Evolutionary conservation across 2,113 vertebrate species (phyloP).

Genomic region (Drymodes brunneopygia): DNA sequence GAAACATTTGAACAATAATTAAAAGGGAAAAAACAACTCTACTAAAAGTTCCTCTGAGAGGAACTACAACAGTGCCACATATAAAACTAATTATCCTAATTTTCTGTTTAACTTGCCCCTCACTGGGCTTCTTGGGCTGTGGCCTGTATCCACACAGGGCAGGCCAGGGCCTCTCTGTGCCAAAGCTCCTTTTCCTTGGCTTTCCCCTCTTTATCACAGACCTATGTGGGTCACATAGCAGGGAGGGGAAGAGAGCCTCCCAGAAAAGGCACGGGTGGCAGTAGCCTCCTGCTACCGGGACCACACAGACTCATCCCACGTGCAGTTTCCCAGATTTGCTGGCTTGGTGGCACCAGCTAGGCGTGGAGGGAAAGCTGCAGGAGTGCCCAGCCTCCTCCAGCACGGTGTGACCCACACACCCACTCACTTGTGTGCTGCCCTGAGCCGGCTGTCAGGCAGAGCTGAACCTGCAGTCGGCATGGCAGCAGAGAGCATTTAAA

Average conservation of each 20-base stretch:
- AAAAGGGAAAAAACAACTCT: neutral
- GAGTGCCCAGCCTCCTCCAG: neutral
- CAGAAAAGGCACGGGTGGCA: neutral
- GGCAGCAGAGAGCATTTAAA: neutral
- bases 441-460: neutral
- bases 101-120: neutral
- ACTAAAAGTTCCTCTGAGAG: neutral
- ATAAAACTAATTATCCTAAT: neutral
- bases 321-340: neutral
- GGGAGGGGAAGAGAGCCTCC: neutral
- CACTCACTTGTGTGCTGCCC: neutral
- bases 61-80: neutral
- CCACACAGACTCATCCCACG: neutral
- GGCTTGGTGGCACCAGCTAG: neutral
- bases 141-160: no score
- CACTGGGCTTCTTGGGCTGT: neutral
- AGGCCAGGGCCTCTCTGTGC: neutral
- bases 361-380: neutral
- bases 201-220: neutral
- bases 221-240: neutral
- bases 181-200: neutral
- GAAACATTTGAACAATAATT: neutral
- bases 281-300: neutral
- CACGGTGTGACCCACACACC: accelerated
- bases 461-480: neutral